Evolutionary conservation across 2,888 invertebrate genomes (phyloP).

Genomic region (Melikaiella ostensackeni): DNA sequence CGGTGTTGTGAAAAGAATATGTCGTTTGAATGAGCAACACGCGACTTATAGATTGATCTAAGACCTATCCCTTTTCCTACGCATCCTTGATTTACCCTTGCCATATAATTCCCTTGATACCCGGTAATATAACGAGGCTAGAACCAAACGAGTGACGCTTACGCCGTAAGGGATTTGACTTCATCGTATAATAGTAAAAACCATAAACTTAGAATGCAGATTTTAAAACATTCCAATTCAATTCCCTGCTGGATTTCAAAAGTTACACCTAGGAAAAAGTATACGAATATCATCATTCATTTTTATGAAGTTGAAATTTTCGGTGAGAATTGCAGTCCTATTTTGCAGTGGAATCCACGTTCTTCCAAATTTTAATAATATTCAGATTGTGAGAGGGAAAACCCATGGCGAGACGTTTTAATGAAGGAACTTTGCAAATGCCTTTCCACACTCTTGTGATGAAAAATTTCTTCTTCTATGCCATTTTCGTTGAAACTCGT

Average conservation of each 20-base stretch:
- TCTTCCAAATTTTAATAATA: slow-evolving; percentile 1
- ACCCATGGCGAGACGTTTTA: background rate
- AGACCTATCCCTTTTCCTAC: too few species aligned
- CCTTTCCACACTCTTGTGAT: slow-evolving; percentile 22
- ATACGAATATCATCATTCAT: background rate
- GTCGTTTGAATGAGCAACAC: too few species aligned
- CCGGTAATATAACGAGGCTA: too few species aligned
- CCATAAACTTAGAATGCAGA: too few species aligned
- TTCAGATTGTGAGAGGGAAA: slow-evolving; percentile 6
- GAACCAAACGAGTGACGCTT: too few species aligned
- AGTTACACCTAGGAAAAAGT: too few species aligned
- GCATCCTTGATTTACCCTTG: too few species aligned
- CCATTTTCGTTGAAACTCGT: slow-evolving; percentile 33
- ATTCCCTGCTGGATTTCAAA: background rate
- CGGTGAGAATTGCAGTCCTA: background rate
- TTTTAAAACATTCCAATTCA: background rate
- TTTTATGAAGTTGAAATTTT: background rate
- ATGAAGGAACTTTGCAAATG: slow-evolving; percentile 32
- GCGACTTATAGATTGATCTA: too few species aligned
- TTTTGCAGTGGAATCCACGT: background rate
- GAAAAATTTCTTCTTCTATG: slow-evolving; percentile 33
- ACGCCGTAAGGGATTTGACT: too few species aligned
- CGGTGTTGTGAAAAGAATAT: too few species aligned
- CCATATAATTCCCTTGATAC: too few species aligned
- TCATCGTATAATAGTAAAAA: too few species aligned